Percentiles rank a stretch among this genome's conserved stretches.
Conservation (phyloP, 2,888 invertebrate species). For the Cerastis leucographa region DNA sequence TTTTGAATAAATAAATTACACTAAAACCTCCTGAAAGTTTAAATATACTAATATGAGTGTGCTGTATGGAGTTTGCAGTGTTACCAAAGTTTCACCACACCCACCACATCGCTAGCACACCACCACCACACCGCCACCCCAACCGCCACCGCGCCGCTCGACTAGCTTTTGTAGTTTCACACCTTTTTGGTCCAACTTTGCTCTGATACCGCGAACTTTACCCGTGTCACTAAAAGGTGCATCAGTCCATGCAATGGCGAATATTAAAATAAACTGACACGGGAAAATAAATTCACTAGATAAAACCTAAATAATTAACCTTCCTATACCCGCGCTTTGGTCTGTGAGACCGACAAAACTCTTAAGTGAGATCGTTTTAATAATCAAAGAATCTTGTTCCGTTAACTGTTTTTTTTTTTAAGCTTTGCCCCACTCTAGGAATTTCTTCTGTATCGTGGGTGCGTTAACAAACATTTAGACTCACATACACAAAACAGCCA, state of each 20-base stretch:
- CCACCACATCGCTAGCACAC: neutral
- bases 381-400: too few relatives aligned
- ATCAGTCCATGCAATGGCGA: neutral
- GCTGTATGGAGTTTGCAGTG: neutral
- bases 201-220: slow-evolving; percentile 30
- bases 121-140: too few relatives aligned
- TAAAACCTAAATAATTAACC: neutral
- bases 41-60: slow-evolving; percentile 18
- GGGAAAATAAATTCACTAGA: neutral
- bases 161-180: slow-evolving; percentile 20
- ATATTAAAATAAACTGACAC: neutral
- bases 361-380: neutral
- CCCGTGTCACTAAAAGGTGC: neutral
- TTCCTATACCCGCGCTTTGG: neutral
- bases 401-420: too few relatives aligned
- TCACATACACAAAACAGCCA: too few relatives aligned
- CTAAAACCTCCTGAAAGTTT: slow-evolving; percentile 2
- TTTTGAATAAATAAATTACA: neutral
- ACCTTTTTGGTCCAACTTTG: slow-evolving; percentile 43
- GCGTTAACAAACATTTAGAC: too few relatives aligned
- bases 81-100: slow-evolving; percentile 30
- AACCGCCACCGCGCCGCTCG: slow-evolving; percentile 11
- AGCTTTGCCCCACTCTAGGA: too few relatives aligned
- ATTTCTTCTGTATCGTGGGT: too few relatives aligned
- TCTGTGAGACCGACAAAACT: neutral